Evolutionary conservation across 1,140 invertebrate genomes (phyloP).

Genomic region (Zophobas atratus): DNA sequence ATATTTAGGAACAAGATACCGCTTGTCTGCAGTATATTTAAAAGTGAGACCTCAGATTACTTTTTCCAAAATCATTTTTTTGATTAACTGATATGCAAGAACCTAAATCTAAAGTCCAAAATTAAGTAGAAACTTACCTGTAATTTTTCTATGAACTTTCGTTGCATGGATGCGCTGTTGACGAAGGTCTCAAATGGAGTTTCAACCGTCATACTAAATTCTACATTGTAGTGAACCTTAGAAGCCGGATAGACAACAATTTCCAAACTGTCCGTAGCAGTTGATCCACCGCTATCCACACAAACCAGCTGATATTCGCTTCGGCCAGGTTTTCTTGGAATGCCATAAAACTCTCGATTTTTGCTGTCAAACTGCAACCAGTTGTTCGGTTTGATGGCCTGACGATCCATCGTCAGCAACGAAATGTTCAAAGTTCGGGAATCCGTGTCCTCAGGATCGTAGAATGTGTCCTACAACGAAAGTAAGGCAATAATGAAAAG

Average conservation of each 20-base stretch:
- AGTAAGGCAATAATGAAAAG: background rate
- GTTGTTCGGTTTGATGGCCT: slow-evolving; percentile 76
- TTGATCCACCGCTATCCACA: slow-evolving; percentile 77
- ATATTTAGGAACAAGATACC: too few species aligned
- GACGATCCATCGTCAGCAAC: slow-evolving; percentile 81
- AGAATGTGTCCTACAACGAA: slow-evolving; percentile 84
- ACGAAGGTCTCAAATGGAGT: slow-evolving; percentile 81
- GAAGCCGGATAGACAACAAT: slow-evolving; percentile 78
- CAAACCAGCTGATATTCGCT: slow-evolving; percentile 86
- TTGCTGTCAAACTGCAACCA: slow-evolving; percentile 93
- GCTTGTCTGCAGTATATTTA: too few species aligned
- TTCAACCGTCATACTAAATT: slow-evolving; percentile 86
- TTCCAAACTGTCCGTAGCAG: slow-evolving; percentile 84
- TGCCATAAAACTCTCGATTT: slow-evolving; percentile 92
- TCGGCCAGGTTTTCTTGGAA: slow-evolving; percentile 81
- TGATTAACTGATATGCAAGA: background rate
- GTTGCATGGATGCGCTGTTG: slow-evolving; percentile 77
- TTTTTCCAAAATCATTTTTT: background rate
- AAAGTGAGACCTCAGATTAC: too few species aligned
- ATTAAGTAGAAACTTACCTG: slow-evolving; percentile 56
- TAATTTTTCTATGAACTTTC: slow-evolving; percentile 86
- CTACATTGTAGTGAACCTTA: slow-evolving; percentile 73
- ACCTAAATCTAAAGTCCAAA: slow-evolving; percentile 1
- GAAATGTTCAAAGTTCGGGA: slow-evolving; percentile 81
- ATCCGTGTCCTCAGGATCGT: slow-evolving; percentile 88